Evolutionary conservation across 1,140 invertebrate species (phyloP).

Genomic region (Sycobia sp.): DNA sequence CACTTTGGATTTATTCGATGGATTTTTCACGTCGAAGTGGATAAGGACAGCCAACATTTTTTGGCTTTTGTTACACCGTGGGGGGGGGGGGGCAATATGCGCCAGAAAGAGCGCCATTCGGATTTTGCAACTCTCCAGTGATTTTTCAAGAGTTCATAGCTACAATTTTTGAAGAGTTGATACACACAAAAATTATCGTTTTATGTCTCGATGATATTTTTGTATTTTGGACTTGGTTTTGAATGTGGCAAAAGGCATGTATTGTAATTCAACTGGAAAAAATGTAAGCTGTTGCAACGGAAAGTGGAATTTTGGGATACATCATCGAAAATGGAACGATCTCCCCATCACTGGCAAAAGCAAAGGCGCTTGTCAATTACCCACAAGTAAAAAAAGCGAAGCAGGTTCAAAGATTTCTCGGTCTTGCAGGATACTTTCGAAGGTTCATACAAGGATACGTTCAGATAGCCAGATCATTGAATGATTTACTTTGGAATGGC

Average conservation of each 20-base stretch:
- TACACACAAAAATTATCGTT: neutral
- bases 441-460: no score
- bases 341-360: conserved; percentile 39
- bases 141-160: conserved; percentile 6
- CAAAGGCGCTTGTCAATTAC: conserved; percentile 33
- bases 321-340: conserved; percentile 41
- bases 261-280: conserved; percentile 52
- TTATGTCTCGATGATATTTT: conserved; percentile 21
- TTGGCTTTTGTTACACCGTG: conserved; percentile 1
- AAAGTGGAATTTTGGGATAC: conserved; percentile 50
- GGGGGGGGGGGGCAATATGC: conserved; percentile 21
- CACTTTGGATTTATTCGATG: neutral
- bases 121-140: conserved; percentile 8
- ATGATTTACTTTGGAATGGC: conserved; percentile 9
- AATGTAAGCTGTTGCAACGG: conserved; percentile 45
- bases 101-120: neutral
- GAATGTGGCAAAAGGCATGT: conserved; percentile 41
- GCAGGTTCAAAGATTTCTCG: conserved; percentile 30
- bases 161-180: neutral
- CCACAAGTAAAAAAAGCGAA: neutral
- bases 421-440: conserved; percentile 14
- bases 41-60: conserved; percentile 7
- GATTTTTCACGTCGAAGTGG: conserved; percentile 17
- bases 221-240: neutral
- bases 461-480: conserved; percentile 9